Evolutionary conservation across 2,797 vertebrate species (phyloP).

Genomic region (Mus caroli): DNA sequence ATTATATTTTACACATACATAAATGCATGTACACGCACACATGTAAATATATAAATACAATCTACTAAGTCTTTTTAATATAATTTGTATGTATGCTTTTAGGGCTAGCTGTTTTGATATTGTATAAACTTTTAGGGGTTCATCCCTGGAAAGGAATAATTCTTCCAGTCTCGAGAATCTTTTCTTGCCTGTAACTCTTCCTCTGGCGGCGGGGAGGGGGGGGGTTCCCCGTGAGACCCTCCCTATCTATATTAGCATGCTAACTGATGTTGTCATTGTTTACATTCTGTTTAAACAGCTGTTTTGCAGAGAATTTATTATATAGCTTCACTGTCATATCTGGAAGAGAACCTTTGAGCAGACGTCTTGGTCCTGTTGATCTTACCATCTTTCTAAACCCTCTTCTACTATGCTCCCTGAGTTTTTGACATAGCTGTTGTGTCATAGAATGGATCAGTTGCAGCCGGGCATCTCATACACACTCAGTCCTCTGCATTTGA

Average conservation of each 20-base stretch:
- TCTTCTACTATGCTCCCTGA: background rate
- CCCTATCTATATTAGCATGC: background rate
- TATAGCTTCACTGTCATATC: background rate
- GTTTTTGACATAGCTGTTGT: background rate
- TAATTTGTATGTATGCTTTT: background rate
- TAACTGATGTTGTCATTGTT: background rate
- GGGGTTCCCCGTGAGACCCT: background rate
- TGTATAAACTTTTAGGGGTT: background rate
- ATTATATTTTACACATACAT: background rate
- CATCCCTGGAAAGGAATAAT: background rate
- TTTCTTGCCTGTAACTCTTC: background rate
- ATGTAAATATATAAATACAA: background rate
- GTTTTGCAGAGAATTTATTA: background rate
- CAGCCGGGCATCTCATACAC: background rate
- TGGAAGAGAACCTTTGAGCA: background rate
- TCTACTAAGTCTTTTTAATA: background rate
- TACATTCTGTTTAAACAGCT: background rate
- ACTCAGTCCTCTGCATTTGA: background rate
- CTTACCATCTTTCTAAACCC: background rate
- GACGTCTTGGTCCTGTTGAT: background rate
- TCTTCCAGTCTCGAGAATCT: background rate
- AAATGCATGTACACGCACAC: background rate
- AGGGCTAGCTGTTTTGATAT: background rate
- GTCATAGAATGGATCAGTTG: background rate
- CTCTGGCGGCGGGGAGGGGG: background rate